Conservation (phyloP, 1,140 invertebrate species). For the Druon quercuslanigerum region DNA sequence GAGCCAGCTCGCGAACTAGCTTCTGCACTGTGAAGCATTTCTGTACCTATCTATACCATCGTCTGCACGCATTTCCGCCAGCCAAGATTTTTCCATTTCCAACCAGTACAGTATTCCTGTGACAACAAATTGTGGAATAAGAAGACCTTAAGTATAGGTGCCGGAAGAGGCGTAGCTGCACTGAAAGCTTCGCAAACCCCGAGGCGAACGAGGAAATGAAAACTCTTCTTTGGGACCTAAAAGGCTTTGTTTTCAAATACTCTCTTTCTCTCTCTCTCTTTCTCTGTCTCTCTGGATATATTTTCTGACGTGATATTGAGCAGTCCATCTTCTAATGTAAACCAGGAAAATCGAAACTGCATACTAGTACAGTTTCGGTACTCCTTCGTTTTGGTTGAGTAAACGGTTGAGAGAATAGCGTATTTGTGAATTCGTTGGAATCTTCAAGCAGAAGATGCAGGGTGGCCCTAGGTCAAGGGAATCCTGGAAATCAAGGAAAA, state of each 20-base stretch:
- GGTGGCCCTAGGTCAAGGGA: too few relatives aligned
- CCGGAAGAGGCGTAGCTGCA: constrained; percentile 2
- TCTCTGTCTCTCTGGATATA: constrained; percentile 8
- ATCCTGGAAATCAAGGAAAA: too few relatives aligned
- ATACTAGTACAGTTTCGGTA: too few relatives aligned
- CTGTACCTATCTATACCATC: too few relatives aligned
- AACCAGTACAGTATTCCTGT: neutral
- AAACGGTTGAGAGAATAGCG: too few relatives aligned
- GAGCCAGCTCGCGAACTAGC: constrained; percentile 6
- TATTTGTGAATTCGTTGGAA: too few relatives aligned
- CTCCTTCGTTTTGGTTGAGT: too few relatives aligned
- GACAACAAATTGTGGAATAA: constrained; percentile 20
- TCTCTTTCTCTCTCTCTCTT: too few relatives aligned
- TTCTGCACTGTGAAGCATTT: neutral
- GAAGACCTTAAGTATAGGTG: constrained; percentile 12
- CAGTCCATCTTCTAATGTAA: constrained; percentile 19
- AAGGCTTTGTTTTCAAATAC: constrained; percentile 16
- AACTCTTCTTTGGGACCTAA: constrained; percentile 21
- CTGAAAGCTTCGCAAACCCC: constrained; percentile 5
- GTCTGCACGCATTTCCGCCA: neutral
- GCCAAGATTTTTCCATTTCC: neutral
- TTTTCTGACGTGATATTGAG: constrained; percentile 12
- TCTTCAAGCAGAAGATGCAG: too few relatives aligned
- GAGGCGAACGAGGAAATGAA: constrained; percentile 5
- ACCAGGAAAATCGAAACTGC: neutral